These are phyloP conservation scores for Rhynchotus rufescens DNA, from an alignment of 2,797 vertebrate genomes.

Conservation along the genomic window DNA sequence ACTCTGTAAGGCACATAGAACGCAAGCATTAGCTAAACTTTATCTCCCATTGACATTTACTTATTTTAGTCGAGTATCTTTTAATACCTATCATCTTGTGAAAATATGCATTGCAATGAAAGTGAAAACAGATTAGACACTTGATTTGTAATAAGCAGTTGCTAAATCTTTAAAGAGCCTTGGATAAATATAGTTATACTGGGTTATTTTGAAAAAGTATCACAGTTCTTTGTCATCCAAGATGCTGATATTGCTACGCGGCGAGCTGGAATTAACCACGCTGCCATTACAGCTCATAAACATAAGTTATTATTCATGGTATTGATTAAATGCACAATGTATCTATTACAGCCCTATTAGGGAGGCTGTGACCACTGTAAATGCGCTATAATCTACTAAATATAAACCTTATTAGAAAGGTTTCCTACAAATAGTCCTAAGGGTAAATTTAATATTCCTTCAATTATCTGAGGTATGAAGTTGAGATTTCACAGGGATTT, in stretches of 20 bases:
- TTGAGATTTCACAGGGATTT: constrained; percentile 15
- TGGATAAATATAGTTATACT: background rate
- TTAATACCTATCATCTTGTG: background rate
- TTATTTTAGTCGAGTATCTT: background rate
- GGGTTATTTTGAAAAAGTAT: background rate
- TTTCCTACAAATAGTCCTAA: constrained; percentile 43
- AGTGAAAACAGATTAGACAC: background rate
- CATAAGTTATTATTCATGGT: constrained; percentile 46
- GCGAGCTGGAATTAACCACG: background rate
- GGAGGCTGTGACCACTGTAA: constrained; percentile 39
- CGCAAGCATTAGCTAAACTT: background rate
- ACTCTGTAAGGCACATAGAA: background rate
- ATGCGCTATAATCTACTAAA: constrained; percentile 47
- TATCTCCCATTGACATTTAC: background rate
- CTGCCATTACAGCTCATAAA: constrained; percentile 27
- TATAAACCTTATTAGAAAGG: constrained; percentile 36
- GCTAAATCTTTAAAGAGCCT: background rate
- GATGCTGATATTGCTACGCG: background rate
- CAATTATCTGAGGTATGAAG: constrained; percentile 46
- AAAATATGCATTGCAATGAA: background rate
- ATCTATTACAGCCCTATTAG: constrained; percentile 46
- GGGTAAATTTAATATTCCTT: constrained; percentile 59
- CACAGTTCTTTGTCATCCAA: background rate
- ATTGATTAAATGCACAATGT: constrained; percentile 55
- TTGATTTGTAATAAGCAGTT: background rate